Conservation (phyloP, 2,797 vertebrate species). For the Lacerta agilis region DNA sequence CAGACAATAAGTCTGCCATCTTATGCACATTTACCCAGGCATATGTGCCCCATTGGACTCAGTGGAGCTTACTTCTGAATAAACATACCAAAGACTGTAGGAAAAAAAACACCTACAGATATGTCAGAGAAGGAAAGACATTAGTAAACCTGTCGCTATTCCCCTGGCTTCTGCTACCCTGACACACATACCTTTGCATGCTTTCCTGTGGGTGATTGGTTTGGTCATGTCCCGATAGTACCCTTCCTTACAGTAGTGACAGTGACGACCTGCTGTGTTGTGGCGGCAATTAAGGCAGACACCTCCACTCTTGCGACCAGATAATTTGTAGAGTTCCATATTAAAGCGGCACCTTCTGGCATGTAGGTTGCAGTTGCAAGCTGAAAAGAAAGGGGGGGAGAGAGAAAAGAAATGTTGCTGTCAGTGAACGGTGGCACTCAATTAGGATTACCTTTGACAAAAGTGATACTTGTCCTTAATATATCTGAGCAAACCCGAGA, state of each 20-base stretch:
- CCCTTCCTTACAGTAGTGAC: conserved; percentile 97
- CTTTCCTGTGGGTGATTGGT: conserved; percentile 92
- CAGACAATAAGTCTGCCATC: not conserved
- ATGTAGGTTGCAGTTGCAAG: conserved; percentile 96
- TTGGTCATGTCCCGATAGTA: conserved; percentile 96
- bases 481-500: not conserved
- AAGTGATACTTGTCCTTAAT: not conserved
- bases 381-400: conserved; percentile 68
- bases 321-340: conserved; percentile 97
- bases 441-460: not conserved
- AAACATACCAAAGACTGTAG: not conserved
- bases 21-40: not conserved
- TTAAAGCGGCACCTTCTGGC: conserved; percentile 95
- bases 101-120: not conserved
- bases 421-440: not conserved
- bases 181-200: conserved; percentile 88
- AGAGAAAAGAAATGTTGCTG: not conserved
- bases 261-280: conserved; percentile 94
- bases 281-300: conserved; percentile 97
- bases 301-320: conserved; percentile 92
- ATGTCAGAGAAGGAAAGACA: not conserved
- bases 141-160: not conserved
- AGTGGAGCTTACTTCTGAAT: not conserved
- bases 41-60: not conserved
- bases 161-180: not conserved